Conservation (phyloP, 2,113 vertebrate genomes). For the Pterocles orientalis region DNA sequence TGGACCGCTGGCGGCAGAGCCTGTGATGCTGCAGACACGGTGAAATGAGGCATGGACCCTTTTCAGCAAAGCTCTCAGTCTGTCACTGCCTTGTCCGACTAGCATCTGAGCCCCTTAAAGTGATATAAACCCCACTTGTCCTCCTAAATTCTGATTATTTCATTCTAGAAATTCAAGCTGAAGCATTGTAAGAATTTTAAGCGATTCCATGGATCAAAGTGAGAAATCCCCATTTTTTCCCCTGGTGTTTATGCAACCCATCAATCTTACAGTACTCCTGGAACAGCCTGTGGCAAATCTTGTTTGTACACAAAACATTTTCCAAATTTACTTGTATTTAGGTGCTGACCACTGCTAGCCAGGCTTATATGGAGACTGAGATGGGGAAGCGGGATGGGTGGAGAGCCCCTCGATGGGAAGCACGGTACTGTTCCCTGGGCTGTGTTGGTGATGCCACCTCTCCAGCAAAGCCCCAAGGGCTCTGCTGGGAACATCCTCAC, state of each 20-base stretch:
- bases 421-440: neutral
- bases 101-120: neutral
- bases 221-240: neutral
- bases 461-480: neutral
- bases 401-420: neutral
- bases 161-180: neutral
- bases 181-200: neutral
- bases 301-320: neutral
- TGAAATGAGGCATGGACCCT: neutral
- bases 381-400: neutral
- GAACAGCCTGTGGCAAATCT: neutral
- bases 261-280: neutral
- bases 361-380: rapidly evolving
- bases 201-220: neutral
- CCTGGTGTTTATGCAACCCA: neutral
- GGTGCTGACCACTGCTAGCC: neutral
- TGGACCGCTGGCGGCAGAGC: neutral
- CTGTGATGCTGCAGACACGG: neutral
- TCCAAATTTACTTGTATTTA: neutral
- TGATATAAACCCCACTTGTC: neutral
- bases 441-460: rapidly evolving
- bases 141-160: neutral
- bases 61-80: neutral
- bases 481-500: neutral
- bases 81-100: neutral